Conservation (phyloP, 1,140 invertebrate species). For the Drosophila lacteicornis region DNA sequence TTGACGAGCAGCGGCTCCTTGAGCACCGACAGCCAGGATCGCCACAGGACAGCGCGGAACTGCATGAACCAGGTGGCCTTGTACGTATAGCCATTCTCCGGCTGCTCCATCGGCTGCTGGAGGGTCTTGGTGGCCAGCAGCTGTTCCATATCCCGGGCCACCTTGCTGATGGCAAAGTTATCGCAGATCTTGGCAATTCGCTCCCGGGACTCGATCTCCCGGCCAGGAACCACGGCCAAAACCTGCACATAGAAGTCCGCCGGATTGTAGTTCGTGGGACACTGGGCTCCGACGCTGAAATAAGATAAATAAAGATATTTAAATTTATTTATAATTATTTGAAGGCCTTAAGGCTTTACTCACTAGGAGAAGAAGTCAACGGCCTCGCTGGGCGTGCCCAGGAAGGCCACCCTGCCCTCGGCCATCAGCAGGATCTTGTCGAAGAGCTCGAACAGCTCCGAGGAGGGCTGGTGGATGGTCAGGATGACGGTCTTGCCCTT, state of each 20-base stretch:
- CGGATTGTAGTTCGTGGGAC: constrained; percentile 96
- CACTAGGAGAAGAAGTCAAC: constrained; percentile 93
- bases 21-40: constrained; percentile 94
- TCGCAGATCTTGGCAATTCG: constrained; percentile 92
- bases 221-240: constrained; percentile 93
- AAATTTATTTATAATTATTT: neutral
- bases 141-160: constrained; percentile 85
- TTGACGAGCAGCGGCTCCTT: constrained; percentile 96
- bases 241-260: constrained; percentile 98
- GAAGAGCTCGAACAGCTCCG: constrained; percentile 96
- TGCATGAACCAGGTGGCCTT: constrained; percentile 95
- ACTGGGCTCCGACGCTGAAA: constrained; percentile 89
- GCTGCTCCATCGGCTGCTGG: constrained; percentile 84
- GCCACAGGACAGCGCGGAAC: constrained; percentile 95
- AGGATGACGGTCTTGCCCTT: constrained; percentile 96
- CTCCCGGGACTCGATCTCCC: constrained; percentile 90
- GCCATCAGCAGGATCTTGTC: constrained; percentile 96
- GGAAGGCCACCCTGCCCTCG: constrained; percentile 95
- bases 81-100: constrained; percentile 86
- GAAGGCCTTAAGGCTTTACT: constrained; percentile 62
- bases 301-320: neutral
- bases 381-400: constrained; percentile 92
- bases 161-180: constrained; percentile 88
- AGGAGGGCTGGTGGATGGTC: constrained; percentile 98
- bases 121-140: constrained; percentile 70